These are phyloP conservation scores for Drosophila sechellia DNA, from an alignment of 1,140 invertebrate species.

Conservation along the genomic window DNA sequence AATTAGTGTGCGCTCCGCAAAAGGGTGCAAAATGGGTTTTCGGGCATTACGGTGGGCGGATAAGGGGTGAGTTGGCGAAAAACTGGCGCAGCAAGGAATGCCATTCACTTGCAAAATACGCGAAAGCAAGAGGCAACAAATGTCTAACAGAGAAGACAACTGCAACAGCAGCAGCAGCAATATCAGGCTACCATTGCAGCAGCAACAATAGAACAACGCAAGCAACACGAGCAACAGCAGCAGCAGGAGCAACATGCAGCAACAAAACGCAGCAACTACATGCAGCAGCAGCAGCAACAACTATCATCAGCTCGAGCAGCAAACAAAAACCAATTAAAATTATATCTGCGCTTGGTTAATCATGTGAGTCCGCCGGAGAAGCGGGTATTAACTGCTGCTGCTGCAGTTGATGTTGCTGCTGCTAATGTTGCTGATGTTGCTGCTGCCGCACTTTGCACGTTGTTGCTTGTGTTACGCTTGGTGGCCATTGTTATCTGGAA, in stretches of 20 bases:
- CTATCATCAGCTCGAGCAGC: conserved; percentile 45
- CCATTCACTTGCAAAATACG: conserved; percentile 41
- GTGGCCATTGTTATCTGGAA: conserved; percentile 29
- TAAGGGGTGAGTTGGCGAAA: conserved; percentile 4
- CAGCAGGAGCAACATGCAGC: conserved; percentile 27
- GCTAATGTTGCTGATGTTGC: conserved; percentile 11
- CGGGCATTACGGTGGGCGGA: not conserved
- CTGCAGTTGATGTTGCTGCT: conserved; percentile 19
- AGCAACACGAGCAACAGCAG: conserved; percentile 1
- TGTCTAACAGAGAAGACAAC: conserved; percentile 16
- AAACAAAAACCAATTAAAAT: conserved; percentile 70
- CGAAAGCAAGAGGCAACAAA: conserved; percentile 33
- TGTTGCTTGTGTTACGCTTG: conserved; percentile 42
- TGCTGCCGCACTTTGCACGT: conserved; percentile 36
- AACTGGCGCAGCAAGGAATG: conserved; percentile 41
- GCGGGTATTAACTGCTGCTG: conserved; percentile 14
- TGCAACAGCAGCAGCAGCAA: conserved; percentile 4
- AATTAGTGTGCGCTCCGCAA: conserved; percentile 68
- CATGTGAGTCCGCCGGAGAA: conserved; percentile 50
- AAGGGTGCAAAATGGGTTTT: conserved; percentile 1
- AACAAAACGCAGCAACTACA: conserved; percentile 3
- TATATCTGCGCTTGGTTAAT: conserved; percentile 78
- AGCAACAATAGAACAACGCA: conserved; percentile 31
- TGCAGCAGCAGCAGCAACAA: conserved; percentile 17
- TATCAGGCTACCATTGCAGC: conserved; percentile 8